phyloP scores from a whole-genome alignment of 2,797 vertebrate species.

The Alosa sapidissima region DNA sequence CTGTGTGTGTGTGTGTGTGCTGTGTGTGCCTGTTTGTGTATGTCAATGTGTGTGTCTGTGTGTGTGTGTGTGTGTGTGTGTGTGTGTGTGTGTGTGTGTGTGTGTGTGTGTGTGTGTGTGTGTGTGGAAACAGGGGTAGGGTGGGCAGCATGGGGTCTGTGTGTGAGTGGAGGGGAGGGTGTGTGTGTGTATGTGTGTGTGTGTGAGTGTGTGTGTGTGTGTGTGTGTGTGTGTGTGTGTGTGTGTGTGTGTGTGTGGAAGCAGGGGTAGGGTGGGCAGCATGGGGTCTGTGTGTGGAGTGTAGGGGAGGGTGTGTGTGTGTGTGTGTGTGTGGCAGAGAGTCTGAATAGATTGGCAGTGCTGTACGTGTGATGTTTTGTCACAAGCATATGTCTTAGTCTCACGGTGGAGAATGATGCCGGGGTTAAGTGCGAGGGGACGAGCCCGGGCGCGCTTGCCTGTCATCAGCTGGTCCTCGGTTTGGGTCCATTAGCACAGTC shows the following conservation, averaged over 20 bases:
- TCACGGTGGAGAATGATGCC: slow-evolving; percentile 50
- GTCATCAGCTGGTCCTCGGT: slow-evolving; percentile 63
- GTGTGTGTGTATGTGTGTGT: not conserved
- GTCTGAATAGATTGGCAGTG: slow-evolving; percentile 41
- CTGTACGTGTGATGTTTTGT: slow-evolving; percentile 56
- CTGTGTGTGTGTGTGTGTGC: not conserved
- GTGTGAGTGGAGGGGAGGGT: not conserved
- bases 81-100: slow-evolving; percentile 10
- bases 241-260: not conserved
- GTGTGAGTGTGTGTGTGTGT: not conserved
- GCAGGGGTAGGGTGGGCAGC: not conserved
- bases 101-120: slow-evolving; percentile 35
- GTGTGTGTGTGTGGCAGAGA: not conserved
- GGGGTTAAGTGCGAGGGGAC: slow-evolving; percentile 28
- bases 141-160: not conserved
- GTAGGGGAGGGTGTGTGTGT: slow-evolving; percentile 37
- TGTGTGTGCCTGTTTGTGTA: not conserved
- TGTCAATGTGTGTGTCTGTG: not conserved
- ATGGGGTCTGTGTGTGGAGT: slow-evolving; percentile 17
- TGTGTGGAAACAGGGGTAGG: not conserved
- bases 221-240: slow-evolving; percentile 39
- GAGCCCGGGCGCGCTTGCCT: slow-evolving; percentile 41
- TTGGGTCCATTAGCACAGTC: slow-evolving; percentile 61
- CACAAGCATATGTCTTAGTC: slow-evolving; percentile 61
- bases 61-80: not conserved